phyloP scores from a whole-genome alignment of 2,113 vertebrate genomes.

The Clarias magur region DNA sequence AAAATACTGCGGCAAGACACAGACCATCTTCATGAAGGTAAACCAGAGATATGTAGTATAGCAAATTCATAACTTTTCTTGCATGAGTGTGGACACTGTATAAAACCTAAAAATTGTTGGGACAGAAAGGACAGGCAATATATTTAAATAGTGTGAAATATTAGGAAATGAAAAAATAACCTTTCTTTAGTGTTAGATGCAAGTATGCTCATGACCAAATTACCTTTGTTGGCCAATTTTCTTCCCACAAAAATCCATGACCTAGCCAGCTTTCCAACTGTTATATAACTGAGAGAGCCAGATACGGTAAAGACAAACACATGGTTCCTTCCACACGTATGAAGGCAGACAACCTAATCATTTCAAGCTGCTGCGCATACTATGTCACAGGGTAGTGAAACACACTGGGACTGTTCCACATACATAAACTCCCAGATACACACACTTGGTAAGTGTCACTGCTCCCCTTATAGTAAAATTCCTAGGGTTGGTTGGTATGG shows the following conservation, averaged over 20 bases:
- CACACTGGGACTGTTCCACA: neutral
- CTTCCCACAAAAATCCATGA: neutral
- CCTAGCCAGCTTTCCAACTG: too few relatives aligned
- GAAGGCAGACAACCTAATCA: too few relatives aligned
- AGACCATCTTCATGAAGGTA: conserved; percentile 90
- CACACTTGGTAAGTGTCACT: neutral
- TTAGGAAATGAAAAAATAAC: too few relatives aligned
- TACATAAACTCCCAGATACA: neutral
- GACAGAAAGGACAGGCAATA: too few relatives aligned
- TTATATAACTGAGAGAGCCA: too few relatives aligned
- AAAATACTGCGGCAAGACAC: conserved; percentile 86
- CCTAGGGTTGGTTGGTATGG: too few relatives aligned
- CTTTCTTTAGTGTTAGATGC: too few relatives aligned
- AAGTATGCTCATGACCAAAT: neutral
- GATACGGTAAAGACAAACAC: neutral
- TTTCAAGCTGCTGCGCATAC: neutral
- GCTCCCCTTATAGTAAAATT: too few relatives aligned
- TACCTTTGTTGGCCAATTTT: neutral
- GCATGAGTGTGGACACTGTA: neutral
- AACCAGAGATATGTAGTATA: neutral
- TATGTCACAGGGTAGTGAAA: neutral
- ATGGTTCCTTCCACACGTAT: neutral
- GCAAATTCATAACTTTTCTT: neutral
- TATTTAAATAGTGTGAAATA: too few relatives aligned
- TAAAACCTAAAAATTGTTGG: too few relatives aligned